A percentile compares a stretch with the other conserved stretches of the same genome.
These are phyloP conservation scores for Hydrotaea diabolus DNA, from an alignment of 2,888 invertebrate genomes.

Conservation along the genomic window DNA sequence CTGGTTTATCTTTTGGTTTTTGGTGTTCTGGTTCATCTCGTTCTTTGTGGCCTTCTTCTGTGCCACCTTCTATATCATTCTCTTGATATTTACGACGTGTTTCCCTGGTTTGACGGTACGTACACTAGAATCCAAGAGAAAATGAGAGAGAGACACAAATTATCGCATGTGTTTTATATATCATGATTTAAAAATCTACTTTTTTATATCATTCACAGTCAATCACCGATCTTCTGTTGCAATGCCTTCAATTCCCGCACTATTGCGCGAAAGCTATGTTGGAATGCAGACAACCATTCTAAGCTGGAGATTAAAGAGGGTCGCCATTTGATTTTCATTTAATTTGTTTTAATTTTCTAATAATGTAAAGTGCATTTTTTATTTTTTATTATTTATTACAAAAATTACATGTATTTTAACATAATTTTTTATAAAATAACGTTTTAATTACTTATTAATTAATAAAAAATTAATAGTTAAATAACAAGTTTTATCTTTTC, in stretches of 20 bases:
- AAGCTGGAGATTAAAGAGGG: conserved; percentile 56
- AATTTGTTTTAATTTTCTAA: conserved; percentile 26
- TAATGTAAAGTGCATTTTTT: conserved; percentile 48
- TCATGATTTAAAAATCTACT: conserved; percentile 15
- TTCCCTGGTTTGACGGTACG: conserved; percentile 86
- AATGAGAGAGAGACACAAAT: not conserved
- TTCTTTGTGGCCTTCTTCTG: conserved; percentile 87
- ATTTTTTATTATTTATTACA: conserved; percentile 48
- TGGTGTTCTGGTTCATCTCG: conserved; percentile 86
- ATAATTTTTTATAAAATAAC: conserved; percentile 21
- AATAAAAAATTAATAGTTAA: not conserved
- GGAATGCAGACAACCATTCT: conserved; percentile 83
- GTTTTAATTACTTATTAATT: conserved; percentile 8
- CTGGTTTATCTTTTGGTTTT: conserved; percentile 86
- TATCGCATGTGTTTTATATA: not conserved
- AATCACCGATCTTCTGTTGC: conserved; percentile 85
- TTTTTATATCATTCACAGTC: conserved; percentile 82
- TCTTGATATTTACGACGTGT: conserved; percentile 86
- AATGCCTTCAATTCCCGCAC: conserved; percentile 87
- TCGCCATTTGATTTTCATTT: conserved; percentile 19
- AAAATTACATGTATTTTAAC: conserved; percentile 45
- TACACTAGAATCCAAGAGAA: conserved; percentile 61
- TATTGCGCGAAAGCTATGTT: conserved; percentile 87
- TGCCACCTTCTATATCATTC: conserved; percentile 85
- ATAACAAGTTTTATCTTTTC: no score